phyloP scores from a whole-genome alignment of 2,888 invertebrate genomes.

The Drosophila nr. fundita region DNA sequence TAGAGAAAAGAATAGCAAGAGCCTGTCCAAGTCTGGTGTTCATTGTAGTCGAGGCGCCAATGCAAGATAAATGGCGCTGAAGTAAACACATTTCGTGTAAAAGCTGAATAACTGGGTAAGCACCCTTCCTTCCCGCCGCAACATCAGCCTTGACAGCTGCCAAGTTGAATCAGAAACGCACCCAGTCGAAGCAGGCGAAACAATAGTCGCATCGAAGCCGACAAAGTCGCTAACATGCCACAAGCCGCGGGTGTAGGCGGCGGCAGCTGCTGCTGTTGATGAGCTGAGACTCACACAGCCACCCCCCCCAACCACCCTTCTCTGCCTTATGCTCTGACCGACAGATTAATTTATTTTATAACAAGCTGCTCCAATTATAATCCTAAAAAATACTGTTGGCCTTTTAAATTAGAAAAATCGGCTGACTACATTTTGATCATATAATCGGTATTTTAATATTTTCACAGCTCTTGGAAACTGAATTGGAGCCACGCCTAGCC shows the following conservation, averaged over 20 bases:
- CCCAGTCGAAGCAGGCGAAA: slow-evolving; percentile 47
- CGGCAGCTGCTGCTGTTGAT: slow-evolving; percentile 29
- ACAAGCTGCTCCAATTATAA: neutral
- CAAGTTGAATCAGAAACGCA: slow-evolving; percentile 52
- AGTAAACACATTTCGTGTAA: slow-evolving; percentile 75
- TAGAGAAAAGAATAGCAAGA: slow-evolving; percentile 25
- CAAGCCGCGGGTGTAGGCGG: neutral
- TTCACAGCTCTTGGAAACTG: slow-evolving; percentile 17
- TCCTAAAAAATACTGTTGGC: neutral
- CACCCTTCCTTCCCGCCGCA: neutral
- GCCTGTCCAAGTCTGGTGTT: slow-evolving; percentile 32
- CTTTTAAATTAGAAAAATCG: slow-evolving; percentile 58
- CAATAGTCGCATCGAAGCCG: slow-evolving; percentile 52
- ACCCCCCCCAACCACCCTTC: neutral
- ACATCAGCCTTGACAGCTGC: slow-evolving; percentile 19
- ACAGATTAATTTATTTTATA: slow-evolving; percentile 1
- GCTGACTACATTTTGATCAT: slow-evolving; percentile 49
- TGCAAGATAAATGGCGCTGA: slow-evolving; percentile 77
- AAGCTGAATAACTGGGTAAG: slow-evolving; percentile 51
- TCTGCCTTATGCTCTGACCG: too few species aligned
- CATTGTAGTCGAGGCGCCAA: slow-evolving; percentile 73
- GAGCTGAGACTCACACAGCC: slow-evolving; percentile 6
- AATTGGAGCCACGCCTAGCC: slow-evolving; percentile 1
- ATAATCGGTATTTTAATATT: slow-evolving; percentile 27
- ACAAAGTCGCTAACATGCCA: neutral